Evolutionary conservation across 1,140 invertebrate genomes (phyloP), one percentile per base, ranked within the genome.

Genomic region (Drosophila guanche): DNA sequence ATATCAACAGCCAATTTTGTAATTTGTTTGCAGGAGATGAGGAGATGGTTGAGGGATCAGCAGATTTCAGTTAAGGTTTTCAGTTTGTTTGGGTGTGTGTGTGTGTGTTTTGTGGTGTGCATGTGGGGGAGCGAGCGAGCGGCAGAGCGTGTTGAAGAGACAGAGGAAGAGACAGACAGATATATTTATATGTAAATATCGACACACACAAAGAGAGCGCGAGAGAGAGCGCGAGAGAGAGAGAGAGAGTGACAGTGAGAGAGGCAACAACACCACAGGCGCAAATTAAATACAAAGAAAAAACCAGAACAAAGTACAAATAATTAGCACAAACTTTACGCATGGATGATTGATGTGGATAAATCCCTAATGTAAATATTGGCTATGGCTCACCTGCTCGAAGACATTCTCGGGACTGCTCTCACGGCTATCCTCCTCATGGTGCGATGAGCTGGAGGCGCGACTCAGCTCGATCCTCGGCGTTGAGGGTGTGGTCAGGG

Each of bases 391-490:
- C 72, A 91, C 91, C 89, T 91, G 91, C 42, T 91, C 91, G 55
- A 91, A 91, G 4, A 91, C 91, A 70, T 91, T 91, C 56, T 91
- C 91, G 0, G 96, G 96, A 23, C 95, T 96, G 67, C 95, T 96
- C 75, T 96, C 96, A 50, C 95, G 94, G 74, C 95, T 96, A 90
- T 97, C 95, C 78, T 94, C 94, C 76, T 94, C 94, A 85, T 97
- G 96, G 75, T 96, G 96, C 22, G 96, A 97, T 27, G 96, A 96
- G 90, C 95, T 96, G 75, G 96, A 97, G 3, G 96, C 96, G 50
- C 96, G 93, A 57, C 96, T 97, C 79, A 97, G 96, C 92, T 97
- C 96, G 76, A 97, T 97, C 71, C 96, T 94, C 2, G 96, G 96
- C 41, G 96, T 96, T 56, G 94, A 94, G 10, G 95, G 95, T 48